phyloP scores from a whole-genome alignment of 2,797 vertebrate species.

The Paedocypris micromegethes region DNA sequence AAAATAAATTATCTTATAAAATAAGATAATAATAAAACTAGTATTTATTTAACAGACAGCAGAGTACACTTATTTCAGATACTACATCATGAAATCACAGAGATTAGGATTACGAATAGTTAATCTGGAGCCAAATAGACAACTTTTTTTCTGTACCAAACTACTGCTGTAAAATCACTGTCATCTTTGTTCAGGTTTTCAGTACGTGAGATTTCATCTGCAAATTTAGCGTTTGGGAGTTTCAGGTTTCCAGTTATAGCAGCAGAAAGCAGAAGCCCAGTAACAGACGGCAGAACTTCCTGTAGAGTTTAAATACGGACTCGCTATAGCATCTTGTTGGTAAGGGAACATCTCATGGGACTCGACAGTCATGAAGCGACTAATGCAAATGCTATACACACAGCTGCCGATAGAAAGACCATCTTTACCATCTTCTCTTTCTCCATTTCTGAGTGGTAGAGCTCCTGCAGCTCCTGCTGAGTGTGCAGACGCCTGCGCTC shows the following conservation, averaged over 20 bases:
- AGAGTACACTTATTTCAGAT: too few species aligned
- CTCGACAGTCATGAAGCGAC: neutral
- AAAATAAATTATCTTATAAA: too few species aligned
- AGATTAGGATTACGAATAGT: too few species aligned
- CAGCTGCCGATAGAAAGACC: neutral
- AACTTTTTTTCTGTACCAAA: too few species aligned
- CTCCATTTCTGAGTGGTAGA: slow-evolving; percentile 85
- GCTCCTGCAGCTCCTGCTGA: slow-evolving; percentile 85
- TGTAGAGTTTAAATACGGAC: slow-evolving; percentile 29
- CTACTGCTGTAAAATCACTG: too few species aligned
- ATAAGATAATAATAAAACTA: too few species aligned
- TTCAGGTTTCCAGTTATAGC: slow-evolving; percentile 32
- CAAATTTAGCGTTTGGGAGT: neutral
- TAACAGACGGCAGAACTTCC: slow-evolving; percentile 38
- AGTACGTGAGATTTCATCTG: neutral
- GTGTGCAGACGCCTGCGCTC: slow-evolving; percentile 84
- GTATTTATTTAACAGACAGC: too few species aligned
- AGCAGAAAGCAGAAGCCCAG: slow-evolving; percentile 43
- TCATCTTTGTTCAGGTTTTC: neutral
- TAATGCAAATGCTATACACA: too few species aligned
- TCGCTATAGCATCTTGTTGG: neutral
- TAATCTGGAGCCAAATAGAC: too few species aligned
- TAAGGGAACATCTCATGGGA: neutral
- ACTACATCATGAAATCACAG: too few species aligned
- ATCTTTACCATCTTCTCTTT: slow-evolving; percentile 82